Evolutionary conservation across 2,797 vertebrate species (phyloP), one percentile per base, ranked within the genome.

Genomic region (Glyptemys insculpta): DNA sequence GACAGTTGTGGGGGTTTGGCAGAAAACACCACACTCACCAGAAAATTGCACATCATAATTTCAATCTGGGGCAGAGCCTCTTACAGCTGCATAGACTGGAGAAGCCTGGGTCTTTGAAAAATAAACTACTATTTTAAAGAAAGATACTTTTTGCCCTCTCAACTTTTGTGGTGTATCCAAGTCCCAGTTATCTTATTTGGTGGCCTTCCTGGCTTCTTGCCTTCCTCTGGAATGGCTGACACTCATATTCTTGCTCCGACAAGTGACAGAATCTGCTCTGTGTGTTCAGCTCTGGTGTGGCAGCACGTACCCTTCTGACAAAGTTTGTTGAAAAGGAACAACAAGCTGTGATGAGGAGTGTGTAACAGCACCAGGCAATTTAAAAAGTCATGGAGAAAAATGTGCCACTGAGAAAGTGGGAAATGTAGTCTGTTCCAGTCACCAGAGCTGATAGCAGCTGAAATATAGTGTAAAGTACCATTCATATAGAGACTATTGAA

Each of bases 61-160:
- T 53, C 84, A 83, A 92, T 91, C 72, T 93, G 91, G 74, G 57
- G 81, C n/a, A 56, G 93, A 50, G 86, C 56, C 41, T 29, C 44
- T 95, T 82, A 85, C 91, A 91, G 25, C 41, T 93, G 86, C 50
- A 81, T 83, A 3, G 12, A 81, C 90, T 92, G 94, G 37, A 92
- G 79, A 56, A 83, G 83, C 65, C 41, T 25, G 72, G 89, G 92
- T 8, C 31, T 87, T 95, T 92, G 78, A 85, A 93, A 97, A 96
- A 85, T 31, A 68, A 90, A 83, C 27, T 0, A 0, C 18, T 85
- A 41, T 89, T 92, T 41, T 47, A 81, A 94, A 52, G 85, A 86
- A 90, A 86, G 47, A 86, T 82, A 81, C 44, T n/a, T 29, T 84
- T 86, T 59, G 1, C 25, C 85, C 86, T 16, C 59, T 68, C 79